Conservation (phyloP, 2,113 vertebrate genomes). For the Sardina pilchardus region DNA sequence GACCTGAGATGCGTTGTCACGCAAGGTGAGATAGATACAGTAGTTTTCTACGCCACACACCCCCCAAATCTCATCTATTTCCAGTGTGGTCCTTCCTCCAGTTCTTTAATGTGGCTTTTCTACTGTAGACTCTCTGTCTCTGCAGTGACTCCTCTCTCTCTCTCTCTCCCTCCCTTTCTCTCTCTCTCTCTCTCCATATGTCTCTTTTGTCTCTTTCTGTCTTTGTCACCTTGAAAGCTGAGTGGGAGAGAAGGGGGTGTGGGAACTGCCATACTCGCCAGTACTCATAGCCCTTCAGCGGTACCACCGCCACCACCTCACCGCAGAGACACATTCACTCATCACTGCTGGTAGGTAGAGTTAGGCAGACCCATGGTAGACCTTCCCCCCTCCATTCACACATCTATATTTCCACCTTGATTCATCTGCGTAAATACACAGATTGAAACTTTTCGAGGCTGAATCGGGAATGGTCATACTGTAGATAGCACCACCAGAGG, state of each 20-base stretch:
- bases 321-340: background rate
- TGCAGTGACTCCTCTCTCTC: background rate
- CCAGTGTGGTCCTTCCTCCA: background rate
- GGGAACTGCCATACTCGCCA: slow-evolving; percentile 52
- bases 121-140: background rate
- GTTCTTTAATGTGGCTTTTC: background rate
- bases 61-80: background rate
- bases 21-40: background rate
- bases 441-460: background rate
- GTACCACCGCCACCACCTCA: slow-evolving; percentile 9
- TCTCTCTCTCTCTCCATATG: background rate
- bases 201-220: background rate
- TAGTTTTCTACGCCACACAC: background rate
- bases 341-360: background rate
- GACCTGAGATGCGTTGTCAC: background rate
- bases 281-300: slow-evolving; percentile 55
- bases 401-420: background rate
- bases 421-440: background rate
- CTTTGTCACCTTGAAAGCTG: slow-evolving; percentile 1
- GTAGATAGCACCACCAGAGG: background rate
- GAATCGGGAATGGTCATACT: background rate
- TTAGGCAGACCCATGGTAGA: background rate
- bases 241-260: slow-evolving; percentile 58
- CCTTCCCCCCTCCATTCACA: background rate
- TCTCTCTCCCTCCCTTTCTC: background rate